Base-by-base conservation (phyloP, 2,888 invertebrate genomes). In the Sisyra nigra region DNA sequence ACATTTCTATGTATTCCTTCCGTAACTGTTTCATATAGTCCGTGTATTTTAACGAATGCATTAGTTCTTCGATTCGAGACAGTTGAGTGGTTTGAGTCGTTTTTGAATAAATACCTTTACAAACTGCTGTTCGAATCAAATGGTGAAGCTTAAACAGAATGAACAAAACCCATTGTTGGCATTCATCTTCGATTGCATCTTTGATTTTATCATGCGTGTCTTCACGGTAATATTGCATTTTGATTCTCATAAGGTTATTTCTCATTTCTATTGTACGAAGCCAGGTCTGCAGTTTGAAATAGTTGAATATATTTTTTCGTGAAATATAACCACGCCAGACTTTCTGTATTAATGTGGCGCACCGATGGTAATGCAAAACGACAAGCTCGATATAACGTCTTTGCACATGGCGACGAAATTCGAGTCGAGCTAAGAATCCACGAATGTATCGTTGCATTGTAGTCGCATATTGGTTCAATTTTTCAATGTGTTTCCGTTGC, bases 91-190 rank as follows among this genome's bases (percentile, higher is more conserved):
- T 52, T 19, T 47, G 46, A n/a, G 49, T 53, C 36, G 54, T 54
- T 3, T 48, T 18, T 3, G 57, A 55, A 44, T 57, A 54, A 35
- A 61, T 50, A 18, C 61, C 61, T 50, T 55, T 53, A 35, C 14
- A 35, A 35, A 35, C 31, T 4, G 49, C 41, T 0, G 63, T 63
- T 24, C 62, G 50, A 9, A 62, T 35, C 19, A 61, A 48, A 51
- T 64, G 63, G 49, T 63, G 64, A 15, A 59, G 50, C 44, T 62
- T 60, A 44, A 60, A 62, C 5, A 63, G 46, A 17, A 55, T 52
- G 44, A 51, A 50, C 24, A 59, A 40, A 15, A 62, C 56, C 52
- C 53, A 55, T 40, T 54, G 46, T 40, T 54, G 51, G 17, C 52
- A 50, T 40, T 55, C 53, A 8, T 51, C 49, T 34, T 53, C 52